Evolutionary conservation across 2,888 invertebrate species (phyloP), one percentile per base, ranked within the genome.

Genomic region (Tetranychus truncatus): DNA sequence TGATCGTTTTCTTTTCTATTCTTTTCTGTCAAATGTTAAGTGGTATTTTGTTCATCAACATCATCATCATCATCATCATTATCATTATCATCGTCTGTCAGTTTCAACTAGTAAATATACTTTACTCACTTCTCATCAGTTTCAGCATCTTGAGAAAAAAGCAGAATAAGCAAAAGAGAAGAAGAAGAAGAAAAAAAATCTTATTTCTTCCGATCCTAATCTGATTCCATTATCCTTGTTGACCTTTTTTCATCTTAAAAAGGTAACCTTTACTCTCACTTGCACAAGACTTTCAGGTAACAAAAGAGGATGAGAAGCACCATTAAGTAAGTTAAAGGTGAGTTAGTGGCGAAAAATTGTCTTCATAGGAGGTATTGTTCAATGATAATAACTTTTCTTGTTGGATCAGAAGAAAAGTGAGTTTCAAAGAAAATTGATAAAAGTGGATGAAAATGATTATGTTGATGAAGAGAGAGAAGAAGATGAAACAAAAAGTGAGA

Each of bases 341-440:
- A 55, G 55, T 55, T 55, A 55, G 55, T 55, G 55, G 55, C 55
- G 55, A 55, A 55, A 55, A 55, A 55, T 55, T 55, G 15, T 55
- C 55, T 15, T 55, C 55, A 55, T 55, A 55, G 55, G 55, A 55
- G 55, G 55, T 55, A 55, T 55, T 55, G 55, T 55, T 55, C 55
- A 55, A 15, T 15, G 15, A 55, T 34, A 34, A 34, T 34, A 34
- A 34, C 34, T 34, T 34, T 34, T 34, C 34, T 34, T 34, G 34
- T 34, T 34, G 55, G 15, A 55, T 55, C 55, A 55, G 55, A 55
- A 55, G 15, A 55, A 15, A 55, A 55, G 73, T 73, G 44, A 20
- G n/a, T 24, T 20, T n/a, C 24, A 20, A 46, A 73, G 55, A 55
- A 73, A 65, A 73, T 55, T 73, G 73, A 73, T 20, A 44, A 55